These are phyloP conservation scores for Drosophila atripex DNA, from an alignment of 2,888 invertebrate genomes.

Conservation along the genomic window DNA sequence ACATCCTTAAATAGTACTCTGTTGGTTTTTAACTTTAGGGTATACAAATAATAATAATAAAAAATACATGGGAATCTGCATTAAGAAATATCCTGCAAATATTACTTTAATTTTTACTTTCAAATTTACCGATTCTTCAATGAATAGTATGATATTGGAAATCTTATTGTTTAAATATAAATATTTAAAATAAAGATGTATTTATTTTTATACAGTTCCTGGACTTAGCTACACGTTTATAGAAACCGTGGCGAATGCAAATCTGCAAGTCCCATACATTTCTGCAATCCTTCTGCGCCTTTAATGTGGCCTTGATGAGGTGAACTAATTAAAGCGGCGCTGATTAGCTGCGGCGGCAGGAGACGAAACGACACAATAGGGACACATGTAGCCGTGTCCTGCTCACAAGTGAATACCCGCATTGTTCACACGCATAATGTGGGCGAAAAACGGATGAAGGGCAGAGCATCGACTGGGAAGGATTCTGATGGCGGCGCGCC, in stretches of 20 bases:
- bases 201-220: neutral
- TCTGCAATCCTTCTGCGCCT: constrained; percentile 46
- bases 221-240: neutral
- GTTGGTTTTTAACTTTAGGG: neutral
- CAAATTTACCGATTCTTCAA: too few relatives aligned
- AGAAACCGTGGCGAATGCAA: constrained; percentile 48
- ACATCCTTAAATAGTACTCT: neutral
- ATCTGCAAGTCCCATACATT: constrained; percentile 28
- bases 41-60: neutral
- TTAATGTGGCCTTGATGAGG: constrained; percentile 77
- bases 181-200: too few relatives aligned
- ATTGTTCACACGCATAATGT: constrained; percentile 82
- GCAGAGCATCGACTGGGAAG: constrained; percentile 48
- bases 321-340: constrained; percentile 71
- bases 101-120: too few relatives aligned
- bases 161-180: too few relatives aligned
- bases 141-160: too few relatives aligned
- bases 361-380: constrained; percentile 20
- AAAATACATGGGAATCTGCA: neutral
- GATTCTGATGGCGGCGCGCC: constrained; percentile 68
- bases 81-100: neutral
- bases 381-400: constrained; percentile 58
- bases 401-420: constrained; percentile 70
- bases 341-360: constrained; percentile 65
- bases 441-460: constrained; percentile 63